A percentile compares a stretch with the other conserved stretches of the same genome.
These are phyloP conservation scores for Leptobrachium leishanense DNA, from an alignment of 2,113 vertebrate genomes.

Conservation along the genomic window DNA sequence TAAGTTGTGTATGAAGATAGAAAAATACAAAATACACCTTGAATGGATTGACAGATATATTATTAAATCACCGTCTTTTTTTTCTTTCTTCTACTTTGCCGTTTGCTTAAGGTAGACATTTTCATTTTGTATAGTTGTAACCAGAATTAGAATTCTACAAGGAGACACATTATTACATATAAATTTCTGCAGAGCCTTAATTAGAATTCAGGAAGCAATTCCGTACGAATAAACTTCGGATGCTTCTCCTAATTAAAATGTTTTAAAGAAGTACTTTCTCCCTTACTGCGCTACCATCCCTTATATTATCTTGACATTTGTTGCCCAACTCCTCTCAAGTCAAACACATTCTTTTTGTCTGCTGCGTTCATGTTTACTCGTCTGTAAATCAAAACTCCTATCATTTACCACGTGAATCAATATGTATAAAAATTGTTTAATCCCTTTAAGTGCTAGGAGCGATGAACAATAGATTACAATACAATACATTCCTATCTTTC, in stretches of 20 bases:
- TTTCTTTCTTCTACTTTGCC: no score
- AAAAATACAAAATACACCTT: no score
- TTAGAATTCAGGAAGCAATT: background rate
- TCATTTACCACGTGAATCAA: background rate
- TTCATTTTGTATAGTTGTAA: background rate
- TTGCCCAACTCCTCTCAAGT: background rate
- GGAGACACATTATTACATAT: background rate
- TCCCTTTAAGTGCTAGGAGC: background rate
- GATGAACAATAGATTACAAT: background rate
- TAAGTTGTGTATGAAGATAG: no score
- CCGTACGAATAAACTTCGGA: background rate
- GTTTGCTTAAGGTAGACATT: no score
- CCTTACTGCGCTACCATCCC: background rate
- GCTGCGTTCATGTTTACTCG: background rate
- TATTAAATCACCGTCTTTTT: no score
- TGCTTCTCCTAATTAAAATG: background rate
- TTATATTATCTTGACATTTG: background rate
- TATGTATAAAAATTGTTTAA: background rate
- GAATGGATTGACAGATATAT: no score
- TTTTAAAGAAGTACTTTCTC: background rate
- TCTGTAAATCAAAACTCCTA: background rate
- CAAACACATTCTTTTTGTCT: background rate
- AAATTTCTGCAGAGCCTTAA: background rate
- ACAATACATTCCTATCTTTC: background rate
- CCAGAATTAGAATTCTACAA: background rate